Evolutionary conservation across 2,797 vertebrate species (phyloP).

Genomic region (Notolepis coatsorum): DNA sequence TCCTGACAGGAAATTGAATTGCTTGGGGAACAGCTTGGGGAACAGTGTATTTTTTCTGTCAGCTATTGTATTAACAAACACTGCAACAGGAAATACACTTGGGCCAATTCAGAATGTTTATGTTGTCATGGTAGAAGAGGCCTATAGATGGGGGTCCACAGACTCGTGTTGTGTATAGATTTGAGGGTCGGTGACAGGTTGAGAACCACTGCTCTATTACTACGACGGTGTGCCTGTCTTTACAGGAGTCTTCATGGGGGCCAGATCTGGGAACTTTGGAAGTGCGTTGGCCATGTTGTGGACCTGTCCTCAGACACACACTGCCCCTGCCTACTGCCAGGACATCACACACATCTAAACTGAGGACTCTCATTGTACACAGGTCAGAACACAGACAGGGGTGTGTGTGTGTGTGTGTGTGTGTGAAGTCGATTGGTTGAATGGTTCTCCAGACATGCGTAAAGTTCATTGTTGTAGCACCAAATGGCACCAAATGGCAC

Average conservation of each 20-base stretch:
- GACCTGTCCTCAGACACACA: constrained; percentile 57
- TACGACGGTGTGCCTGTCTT: constrained; percentile 19
- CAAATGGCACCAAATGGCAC: too few species aligned
- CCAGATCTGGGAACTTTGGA: constrained; percentile 46
- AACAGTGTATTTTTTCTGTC: too few species aligned
- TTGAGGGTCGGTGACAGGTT: not conserved
- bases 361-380: constrained; percentile 28
- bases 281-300: constrained; percentile 60
- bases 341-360: constrained; percentile 41
- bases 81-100: too few species aligned
- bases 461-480: too few species aligned
- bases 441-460: too few species aligned
- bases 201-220: not conserved
- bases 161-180: not conserved
- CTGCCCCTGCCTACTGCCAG: constrained; percentile 29
- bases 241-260: constrained; percentile 72
- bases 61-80: too few species aligned
- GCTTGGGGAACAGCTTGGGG: too few species aligned
- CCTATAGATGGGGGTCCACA: not conserved
- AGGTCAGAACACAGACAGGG: constrained; percentile 48
- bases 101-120: too few species aligned
- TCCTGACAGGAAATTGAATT: too few species aligned
- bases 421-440: too few species aligned
- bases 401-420: constrained; percentile 2
- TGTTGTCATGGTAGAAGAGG: too few species aligned